Evolutionary conservation across 2,797 vertebrate species (phyloP).

Genomic region (Malacoraja senta): DNA sequence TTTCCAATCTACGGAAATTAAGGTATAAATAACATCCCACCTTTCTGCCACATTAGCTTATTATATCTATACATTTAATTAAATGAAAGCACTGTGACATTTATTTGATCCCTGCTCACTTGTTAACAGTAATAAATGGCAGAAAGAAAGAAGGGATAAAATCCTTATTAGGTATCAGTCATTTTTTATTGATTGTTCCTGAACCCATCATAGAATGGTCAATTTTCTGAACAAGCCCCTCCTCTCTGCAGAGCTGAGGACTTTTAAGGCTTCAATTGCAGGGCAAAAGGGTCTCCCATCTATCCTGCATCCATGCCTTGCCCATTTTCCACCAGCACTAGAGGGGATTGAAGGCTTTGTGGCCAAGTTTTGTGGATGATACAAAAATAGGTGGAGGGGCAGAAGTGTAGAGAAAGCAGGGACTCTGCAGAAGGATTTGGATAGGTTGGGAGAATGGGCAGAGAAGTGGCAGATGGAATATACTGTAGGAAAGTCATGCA

Average conservation of each 20-base stretch:
- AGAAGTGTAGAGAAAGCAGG: too few species aligned
- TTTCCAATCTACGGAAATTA: slow-evolving; percentile 66
- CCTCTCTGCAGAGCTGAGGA: background rate
- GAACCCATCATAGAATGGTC: slow-evolving; percentile 42
- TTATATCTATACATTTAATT: slow-evolving; percentile 97
- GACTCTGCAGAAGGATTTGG: too few species aligned
- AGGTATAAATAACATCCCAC: slow-evolving; percentile 77
- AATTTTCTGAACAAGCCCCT: background rate
- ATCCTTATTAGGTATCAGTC: slow-evolving; percentile 49
- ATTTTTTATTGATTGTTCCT: slow-evolving; percentile 61
- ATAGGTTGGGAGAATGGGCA: too few species aligned
- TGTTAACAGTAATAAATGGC: slow-evolving; percentile 69
- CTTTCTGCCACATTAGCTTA: slow-evolving; percentile 58
- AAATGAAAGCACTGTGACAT: slow-evolving; percentile 83
- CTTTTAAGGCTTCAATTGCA: background rate
- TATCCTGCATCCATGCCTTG: background rate
- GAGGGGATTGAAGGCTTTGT: background rate
- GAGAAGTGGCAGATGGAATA: too few species aligned
- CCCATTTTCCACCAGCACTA: too few species aligned
- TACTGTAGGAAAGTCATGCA: too few species aligned
- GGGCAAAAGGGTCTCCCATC: background rate
- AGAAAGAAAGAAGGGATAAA: slow-evolving; percentile 56
- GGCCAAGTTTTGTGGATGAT: too few species aligned
- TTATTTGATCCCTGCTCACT: slow-evolving; percentile 80
- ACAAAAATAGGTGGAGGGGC: too few species aligned